Evolutionary conservation across 2,797 vertebrate genomes (phyloP).

Genomic region (Epinephelus coioides): DNA sequence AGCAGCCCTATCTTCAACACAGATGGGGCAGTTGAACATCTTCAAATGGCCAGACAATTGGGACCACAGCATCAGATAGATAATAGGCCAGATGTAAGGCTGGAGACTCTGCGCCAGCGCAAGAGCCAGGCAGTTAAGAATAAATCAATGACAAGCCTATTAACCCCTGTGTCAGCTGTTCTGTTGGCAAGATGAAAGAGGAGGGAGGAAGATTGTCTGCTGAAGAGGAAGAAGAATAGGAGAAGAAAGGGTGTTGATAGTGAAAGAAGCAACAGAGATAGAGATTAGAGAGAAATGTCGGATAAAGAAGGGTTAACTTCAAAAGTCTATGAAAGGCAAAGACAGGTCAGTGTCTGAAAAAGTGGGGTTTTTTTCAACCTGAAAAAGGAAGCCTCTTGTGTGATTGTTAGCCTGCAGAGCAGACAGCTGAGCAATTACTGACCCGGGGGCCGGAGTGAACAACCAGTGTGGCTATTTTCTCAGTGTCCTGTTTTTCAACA

Average conservation of each 20-base stretch:
- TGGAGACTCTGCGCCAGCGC: slow-evolving; percentile 12
- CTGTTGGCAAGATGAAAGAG: slow-evolving; percentile 34
- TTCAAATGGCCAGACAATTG: slow-evolving; percentile 59
- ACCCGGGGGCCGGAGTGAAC: slow-evolving; percentile 2
- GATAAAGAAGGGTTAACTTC: slow-evolving; percentile 4
- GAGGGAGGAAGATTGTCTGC: slow-evolving; percentile 15
- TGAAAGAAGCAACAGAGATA: not conserved
- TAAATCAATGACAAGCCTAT: slow-evolving; percentile 70
- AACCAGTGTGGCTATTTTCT: not conserved
- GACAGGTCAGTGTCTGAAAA: slow-evolving; percentile 11
- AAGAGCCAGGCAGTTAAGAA: slow-evolving; percentile 33
- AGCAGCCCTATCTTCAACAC: slow-evolving; percentile 35
- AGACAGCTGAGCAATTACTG: slow-evolving; percentile 10
- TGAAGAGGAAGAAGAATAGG: not conserved
- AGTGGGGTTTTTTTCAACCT: not conserved
- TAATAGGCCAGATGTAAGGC: slow-evolving; percentile 47
- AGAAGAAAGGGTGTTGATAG: slow-evolving; percentile 9
- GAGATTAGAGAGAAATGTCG: slow-evolving; percentile 18
- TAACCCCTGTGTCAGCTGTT: slow-evolving; percentile 47
- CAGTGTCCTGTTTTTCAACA: not conserved
- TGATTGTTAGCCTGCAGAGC: not conserved
- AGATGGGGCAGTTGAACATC: slow-evolving; percentile 58
- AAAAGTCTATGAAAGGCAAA: slow-evolving; percentile 8
- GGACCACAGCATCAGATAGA: slow-evolving; percentile 32
- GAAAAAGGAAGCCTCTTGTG: not conserved